Percentiles rank a stretch among this genome's conserved stretches.
Evolutionary conservation across 2,797 vertebrate species (phyloP).

Genomic region (Acipenser transmontanus): DNA sequence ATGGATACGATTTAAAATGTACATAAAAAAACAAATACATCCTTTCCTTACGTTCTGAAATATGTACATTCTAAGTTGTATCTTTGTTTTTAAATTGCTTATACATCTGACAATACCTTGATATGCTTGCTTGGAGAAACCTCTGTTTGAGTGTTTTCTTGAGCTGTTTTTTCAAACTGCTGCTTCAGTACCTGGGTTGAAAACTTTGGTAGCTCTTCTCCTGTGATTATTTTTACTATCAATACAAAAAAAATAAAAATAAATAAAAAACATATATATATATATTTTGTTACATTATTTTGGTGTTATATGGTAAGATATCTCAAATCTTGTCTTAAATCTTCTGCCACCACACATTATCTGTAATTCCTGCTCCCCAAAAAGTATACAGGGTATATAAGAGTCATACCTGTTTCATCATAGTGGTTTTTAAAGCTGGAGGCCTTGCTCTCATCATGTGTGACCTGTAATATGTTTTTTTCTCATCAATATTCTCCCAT

Average conservation of each 20-base stretch:
- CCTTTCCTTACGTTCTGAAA: too few species aligned
- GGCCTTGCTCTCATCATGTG: constrained; percentile 38
- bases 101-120: constrained; percentile 62
- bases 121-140: constrained; percentile 66
- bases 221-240: constrained; percentile 65
- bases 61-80: too few species aligned
- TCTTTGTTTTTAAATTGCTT: not conserved
- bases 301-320: too few species aligned
- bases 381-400: too few species aligned
- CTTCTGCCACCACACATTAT: too few species aligned
- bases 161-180: constrained; percentile 84
- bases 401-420: constrained; percentile 47
- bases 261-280: not conserved
- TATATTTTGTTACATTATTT: not conserved
- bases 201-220: constrained; percentile 74
- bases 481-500: too few species aligned
- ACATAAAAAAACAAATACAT: too few species aligned
- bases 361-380: too few species aligned
- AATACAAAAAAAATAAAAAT: constrained; percentile 30
- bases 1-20: too few species aligned
- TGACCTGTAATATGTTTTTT: constrained; percentile 39
- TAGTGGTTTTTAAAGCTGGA: constrained; percentile 56
- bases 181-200: constrained; percentile 83
- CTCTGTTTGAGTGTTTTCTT: constrained; percentile 49
- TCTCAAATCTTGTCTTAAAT: too few species aligned